A percentile compares a stretch with the other conserved stretches of the same genome.
Conservation (phyloP, 2,797 vertebrate species). For the Rhinella marina region DNA sequence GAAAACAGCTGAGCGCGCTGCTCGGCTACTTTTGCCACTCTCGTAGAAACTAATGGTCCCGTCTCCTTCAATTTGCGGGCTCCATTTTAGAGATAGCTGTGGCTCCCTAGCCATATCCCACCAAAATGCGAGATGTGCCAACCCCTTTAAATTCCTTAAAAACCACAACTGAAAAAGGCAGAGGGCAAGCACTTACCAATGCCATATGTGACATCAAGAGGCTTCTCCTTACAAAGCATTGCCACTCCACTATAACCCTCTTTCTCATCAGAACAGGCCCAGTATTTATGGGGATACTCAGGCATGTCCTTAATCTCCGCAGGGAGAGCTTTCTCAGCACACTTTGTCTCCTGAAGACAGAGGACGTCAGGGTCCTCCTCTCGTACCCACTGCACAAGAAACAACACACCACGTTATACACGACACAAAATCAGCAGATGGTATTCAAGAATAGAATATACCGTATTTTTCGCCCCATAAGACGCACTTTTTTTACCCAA, state of each 20-base stretch:
- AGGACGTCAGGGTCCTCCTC: slow-evolving; percentile 86
- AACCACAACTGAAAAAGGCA: too few species aligned
- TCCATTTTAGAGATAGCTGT: too few species aligned
- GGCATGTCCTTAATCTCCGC: slow-evolving; percentile 82
- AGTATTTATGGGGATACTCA: slow-evolving; percentile 87
- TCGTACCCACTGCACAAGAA: slow-evolving; percentile 82
- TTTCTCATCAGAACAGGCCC: slow-evolving; percentile 84
- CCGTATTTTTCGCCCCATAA: too few species aligned
- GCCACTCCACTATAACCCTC: slow-evolving; percentile 91
- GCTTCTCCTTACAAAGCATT: slow-evolving; percentile 86
- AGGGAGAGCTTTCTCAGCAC: slow-evolving; percentile 82
- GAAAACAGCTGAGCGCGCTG: too few species aligned
- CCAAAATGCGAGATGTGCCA: too few species aligned
- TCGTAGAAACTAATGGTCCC: too few species aligned
- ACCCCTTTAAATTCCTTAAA: background rate
- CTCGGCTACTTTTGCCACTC: too few species aligned
- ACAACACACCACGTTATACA: background rate
- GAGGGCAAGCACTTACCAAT: slow-evolving; percentile 78
- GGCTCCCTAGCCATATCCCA: too few species aligned
- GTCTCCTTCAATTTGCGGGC: too few species aligned
- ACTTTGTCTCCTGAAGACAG: slow-evolving; percentile 92
- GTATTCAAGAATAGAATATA: background rate
- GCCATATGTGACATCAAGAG: slow-evolving; percentile 85
- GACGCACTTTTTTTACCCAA: too few species aligned
- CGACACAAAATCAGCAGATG: background rate